phyloP scores from a whole-genome alignment of 2,888 invertebrate genomes.

The Chloroclysta siterata region DNA sequence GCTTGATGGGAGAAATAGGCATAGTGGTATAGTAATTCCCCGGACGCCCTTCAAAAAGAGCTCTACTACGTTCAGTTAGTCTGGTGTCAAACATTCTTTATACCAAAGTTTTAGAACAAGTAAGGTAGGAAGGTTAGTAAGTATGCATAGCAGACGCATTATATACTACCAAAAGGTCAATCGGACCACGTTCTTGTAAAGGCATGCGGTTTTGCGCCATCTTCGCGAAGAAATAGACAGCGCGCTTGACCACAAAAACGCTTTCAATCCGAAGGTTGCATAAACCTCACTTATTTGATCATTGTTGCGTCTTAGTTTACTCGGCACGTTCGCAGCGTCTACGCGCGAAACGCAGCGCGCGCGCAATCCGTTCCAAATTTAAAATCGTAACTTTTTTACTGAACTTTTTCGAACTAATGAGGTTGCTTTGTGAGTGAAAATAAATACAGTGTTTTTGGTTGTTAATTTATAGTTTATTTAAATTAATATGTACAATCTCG shows the following conservation, averaged over 20 bases:
- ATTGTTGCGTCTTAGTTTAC: constrained; percentile 71
- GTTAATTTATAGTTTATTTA: constrained; percentile 2
- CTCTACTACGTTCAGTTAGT: too few species aligned
- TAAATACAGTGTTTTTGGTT: constrained; percentile 11
- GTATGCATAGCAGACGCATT: neutral
- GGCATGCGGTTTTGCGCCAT: constrained; percentile 66
- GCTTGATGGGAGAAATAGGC: too few species aligned
- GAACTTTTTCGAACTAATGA: constrained; percentile 29
- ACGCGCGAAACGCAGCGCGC: constrained; percentile 64
- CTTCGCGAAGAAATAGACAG: constrained; percentile 58
- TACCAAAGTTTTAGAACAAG: constrained; percentile 6
- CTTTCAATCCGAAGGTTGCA: constrained; percentile 80
- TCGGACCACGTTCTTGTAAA: constrained; percentile 44
- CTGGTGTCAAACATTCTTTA: neutral
- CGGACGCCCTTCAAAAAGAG: too few species aligned
- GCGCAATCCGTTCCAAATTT: constrained; percentile 50
- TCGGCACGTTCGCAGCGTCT: constrained; percentile 65
- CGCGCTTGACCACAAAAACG: constrained; percentile 81
- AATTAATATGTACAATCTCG: constrained; percentile 14
- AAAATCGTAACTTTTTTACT: constrained; percentile 38
- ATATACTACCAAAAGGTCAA: constrained; percentile 59
- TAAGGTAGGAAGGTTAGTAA: constrained; percentile 8
- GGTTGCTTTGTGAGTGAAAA: constrained; percentile 38
- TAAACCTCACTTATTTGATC: constrained; percentile 72
- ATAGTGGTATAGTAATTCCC: too few species aligned